Base-by-base conservation (phyloP, 2,797 vertebrate species). In the Arremon brunneinucha region DNA sequence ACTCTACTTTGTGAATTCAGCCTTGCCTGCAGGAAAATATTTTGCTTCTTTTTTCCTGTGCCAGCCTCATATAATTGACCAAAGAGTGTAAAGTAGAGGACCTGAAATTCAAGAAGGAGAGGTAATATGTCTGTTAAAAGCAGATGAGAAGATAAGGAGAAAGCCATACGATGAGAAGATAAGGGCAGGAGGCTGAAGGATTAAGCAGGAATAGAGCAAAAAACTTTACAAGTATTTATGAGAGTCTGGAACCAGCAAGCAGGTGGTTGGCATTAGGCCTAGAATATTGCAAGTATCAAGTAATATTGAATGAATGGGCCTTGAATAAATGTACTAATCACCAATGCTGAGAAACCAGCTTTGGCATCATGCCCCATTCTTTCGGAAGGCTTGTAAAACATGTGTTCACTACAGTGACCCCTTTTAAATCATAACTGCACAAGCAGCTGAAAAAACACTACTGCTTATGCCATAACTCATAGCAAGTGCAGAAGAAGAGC, bases 41-140 rank as follows among this genome's bases (percentile, higher is more conserved):
- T 77, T 80, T 37, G 2, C 20, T 80, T 74, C 19, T 2, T 60
- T 59, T 72, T 79, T 62, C 13, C 15, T 2, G 3, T 35, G 5
- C 17, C n/a, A 80, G 47, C 14, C 8, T 70, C 1, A 1, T 5
- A 2, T 44, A 63, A 28, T 18, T 41, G 4, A 2, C n/a, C 24
- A 55, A 71, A 83, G 14, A 43, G 14, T n/a, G 10, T 24, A 69
- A 88, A 55, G 9, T 4, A 14, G 8, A 49, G 35, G 10, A 52
- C 10, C 14, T 39, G 43, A 92, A 76, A 84, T 62, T 26, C 39
- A 83, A 39, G 28, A 44, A 62, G 34, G 49, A 85, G 28, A 52
- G 18, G 6, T 7, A 44, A 24, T 26, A 34, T 22, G 3, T 34
- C 17, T 9, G 24, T 68, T 62, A 44, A 90, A 86, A 85, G 17